A percentile compares a stretch with the other conserved stretches of the same genome.
Evolutionary conservation across 1,140 invertebrate species (phyloP).

Genomic region (Drosophila gunungcola): DNA sequence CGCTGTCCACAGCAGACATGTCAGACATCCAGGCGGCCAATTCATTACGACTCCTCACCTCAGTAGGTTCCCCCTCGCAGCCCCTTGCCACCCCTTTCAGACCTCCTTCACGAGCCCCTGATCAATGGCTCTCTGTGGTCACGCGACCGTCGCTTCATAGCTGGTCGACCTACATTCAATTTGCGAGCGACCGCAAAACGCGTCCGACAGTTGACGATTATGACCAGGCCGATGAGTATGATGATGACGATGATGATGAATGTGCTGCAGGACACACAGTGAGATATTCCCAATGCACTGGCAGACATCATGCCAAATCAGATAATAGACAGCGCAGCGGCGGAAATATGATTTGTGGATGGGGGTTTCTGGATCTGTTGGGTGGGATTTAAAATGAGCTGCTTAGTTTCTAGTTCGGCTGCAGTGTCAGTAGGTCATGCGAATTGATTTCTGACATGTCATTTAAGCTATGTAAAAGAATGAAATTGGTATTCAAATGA

Average conservation of each 20-base stretch:
- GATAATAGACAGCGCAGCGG: conserved; percentile 14
- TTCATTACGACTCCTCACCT: conserved; percentile 54
- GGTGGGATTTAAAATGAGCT: conserved; percentile 24
- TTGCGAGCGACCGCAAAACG: conserved; percentile 75
- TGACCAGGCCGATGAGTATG: conserved; percentile 26
- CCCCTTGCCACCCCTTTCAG: not conserved
- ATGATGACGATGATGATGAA: conserved; percentile 37
- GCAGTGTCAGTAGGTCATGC: conserved; percentile 59
- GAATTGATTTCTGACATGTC: conserved; percentile 3
- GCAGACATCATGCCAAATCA: conserved; percentile 26
- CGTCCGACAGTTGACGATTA: conserved; percentile 79
- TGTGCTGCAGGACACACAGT: conserved; percentile 25
- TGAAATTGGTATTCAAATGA: not conserved
- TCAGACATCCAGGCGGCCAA: conserved; percentile 74
- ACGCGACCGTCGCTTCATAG: conserved; percentile 60
- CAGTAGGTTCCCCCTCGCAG: not conserved
- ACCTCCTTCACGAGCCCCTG: conserved; percentile 50
- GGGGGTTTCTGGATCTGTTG: conserved; percentile 7
- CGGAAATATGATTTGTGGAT: conserved; percentile 36
- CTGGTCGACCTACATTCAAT: conserved; percentile 78
- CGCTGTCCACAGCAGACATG: conserved; percentile 30
- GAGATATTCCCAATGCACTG: conserved; percentile 28
- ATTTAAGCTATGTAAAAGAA: not conserved
- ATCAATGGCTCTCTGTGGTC: conserved; percentile 76
- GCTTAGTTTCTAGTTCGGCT: conserved; percentile 20